A percentile compares a stretch with the other conserved stretches of the same genome.
phyloP scores from a whole-genome alignment of 1,140 invertebrate species.

The Calosoma granatense region DNA sequence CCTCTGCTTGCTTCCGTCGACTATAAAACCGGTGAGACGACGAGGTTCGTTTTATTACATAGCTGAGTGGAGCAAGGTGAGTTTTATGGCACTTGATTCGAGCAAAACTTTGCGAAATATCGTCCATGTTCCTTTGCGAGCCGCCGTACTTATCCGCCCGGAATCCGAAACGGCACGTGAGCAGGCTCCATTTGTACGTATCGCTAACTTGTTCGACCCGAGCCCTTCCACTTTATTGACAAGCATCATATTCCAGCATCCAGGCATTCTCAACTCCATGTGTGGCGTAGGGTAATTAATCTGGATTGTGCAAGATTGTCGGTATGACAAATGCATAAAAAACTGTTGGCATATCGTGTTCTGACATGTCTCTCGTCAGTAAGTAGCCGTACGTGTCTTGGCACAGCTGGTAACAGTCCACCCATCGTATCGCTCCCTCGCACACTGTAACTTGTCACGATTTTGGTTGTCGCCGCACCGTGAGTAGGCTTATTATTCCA shows the following conservation, averaged over 20 bases:
- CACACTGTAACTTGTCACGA: no score
- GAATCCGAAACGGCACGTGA: neutral
- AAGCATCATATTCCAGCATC: no score
- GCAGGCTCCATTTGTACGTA: no score
- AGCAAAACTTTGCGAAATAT: constrained; percentile 15
- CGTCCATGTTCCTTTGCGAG: constrained; percentile 3
- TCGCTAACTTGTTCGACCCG: no score
- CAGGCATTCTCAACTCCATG: no score
- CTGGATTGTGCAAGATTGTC: no score
- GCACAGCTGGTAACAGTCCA: neutral
- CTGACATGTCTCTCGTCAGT: neutral
- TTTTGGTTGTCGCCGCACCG: no score
- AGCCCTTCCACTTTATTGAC: no score
- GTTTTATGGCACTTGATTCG: constrained; percentile 18
- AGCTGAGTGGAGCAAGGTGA: constrained; percentile 17
- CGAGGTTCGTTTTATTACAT: constrained; percentile 22
- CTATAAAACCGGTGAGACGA: constrained; percentile 23
- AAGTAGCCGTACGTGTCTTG: neutral
- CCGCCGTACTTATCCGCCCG: neutral
- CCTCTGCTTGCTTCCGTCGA: constrained; percentile 15
- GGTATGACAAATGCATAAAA: no score
- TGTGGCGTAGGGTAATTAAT: no score
- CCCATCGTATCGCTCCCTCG: no score
- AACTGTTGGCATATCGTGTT: no score
- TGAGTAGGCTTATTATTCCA: neutral